Conservation (phyloP, 2,113 vertebrate genomes). For the Nibea coibor region DNA sequence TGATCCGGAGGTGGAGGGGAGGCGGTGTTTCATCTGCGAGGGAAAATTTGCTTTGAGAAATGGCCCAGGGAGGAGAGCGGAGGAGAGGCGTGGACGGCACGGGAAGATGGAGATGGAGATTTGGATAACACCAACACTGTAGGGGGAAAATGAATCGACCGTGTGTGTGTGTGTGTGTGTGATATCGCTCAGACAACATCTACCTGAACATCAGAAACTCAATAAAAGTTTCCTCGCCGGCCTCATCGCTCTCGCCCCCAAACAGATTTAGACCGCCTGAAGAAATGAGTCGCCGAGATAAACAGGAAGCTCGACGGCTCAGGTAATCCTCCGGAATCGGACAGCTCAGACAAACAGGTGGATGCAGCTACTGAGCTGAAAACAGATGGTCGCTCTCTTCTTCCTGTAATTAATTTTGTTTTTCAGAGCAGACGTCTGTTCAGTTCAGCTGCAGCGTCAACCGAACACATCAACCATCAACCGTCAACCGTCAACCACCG, state of each 20-base stretch:
- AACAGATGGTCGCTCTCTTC: not conserved
- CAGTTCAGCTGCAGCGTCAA: not conserved
- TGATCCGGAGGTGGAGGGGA: slow-evolving; percentile 37
- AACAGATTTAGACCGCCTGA: slow-evolving; percentile 14
- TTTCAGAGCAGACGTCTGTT: not conserved
- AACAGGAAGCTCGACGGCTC: not conserved
- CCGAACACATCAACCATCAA: too few relatives aligned
- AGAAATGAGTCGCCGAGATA: slow-evolving; percentile 1
- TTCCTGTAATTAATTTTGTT: not conserved
- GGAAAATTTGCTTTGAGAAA: slow-evolving; percentile 56
- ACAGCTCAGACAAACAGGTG: slow-evolving; percentile 4
- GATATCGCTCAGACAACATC: slow-evolving; percentile 42
- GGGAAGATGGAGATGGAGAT: slow-evolving; percentile 55
- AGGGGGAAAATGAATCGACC: slow-evolving; percentile 37
- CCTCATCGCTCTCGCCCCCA: slow-evolving; percentile 2
- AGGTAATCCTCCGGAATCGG: not conserved
- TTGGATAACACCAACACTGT: slow-evolving; percentile 39
- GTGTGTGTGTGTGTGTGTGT: slow-evolving; percentile 9
- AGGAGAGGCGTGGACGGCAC: slow-evolving; percentile 24
- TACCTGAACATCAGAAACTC: slow-evolving; percentile 35
- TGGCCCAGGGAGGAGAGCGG: slow-evolving; percentile 5
- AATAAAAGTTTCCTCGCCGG: slow-evolving; percentile 28
- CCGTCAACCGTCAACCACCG: not conserved
- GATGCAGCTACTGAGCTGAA: not conserved
- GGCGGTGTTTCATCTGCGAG: slow-evolving; percentile 26